Conservation (phyloP, 2,113 vertebrate species). For the Ailurus styani region DNA sequence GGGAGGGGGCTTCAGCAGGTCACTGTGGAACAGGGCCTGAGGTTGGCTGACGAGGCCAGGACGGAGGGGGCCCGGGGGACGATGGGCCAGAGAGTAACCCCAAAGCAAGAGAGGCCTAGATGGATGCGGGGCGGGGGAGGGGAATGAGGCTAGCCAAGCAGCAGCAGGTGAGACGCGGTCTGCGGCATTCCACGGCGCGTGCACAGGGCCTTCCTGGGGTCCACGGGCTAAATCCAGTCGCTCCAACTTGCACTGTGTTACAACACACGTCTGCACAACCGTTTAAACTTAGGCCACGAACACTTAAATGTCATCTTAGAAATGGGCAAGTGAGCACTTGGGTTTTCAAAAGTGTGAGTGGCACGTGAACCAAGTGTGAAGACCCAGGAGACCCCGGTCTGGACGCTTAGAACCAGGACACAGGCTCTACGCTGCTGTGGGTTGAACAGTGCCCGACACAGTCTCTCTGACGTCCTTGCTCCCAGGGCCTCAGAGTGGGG, state of each 20-base stretch:
- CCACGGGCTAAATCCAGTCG: no score
- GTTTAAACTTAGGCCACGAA: neutral
- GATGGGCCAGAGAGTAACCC: neutral
- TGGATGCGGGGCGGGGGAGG: neutral
- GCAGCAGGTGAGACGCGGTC: accelerated
- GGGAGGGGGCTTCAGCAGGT: neutral
- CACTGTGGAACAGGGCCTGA: neutral
- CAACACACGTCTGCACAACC: neutral
- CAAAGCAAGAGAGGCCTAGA: neutral
- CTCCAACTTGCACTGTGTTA: neutral
- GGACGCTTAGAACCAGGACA: neutral
- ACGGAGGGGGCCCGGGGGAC: accelerated
- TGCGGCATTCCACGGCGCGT: accelerated
- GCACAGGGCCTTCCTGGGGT: neutral
- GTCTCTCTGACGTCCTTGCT: neutral
- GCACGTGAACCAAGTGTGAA: neutral
- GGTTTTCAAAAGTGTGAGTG: neutral
- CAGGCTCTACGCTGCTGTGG: no score
- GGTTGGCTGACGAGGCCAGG: neutral
- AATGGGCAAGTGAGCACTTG: neutral
- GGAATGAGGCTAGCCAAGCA: neutral
- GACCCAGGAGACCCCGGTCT: neutral
- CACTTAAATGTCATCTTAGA: neutral
- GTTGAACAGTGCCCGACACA: neutral
- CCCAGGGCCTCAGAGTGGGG: neutral